Evolutionary conservation across 2,888 invertebrate genomes (phyloP).

Genomic region (Acanthosoma haemorrhoidale): DNA sequence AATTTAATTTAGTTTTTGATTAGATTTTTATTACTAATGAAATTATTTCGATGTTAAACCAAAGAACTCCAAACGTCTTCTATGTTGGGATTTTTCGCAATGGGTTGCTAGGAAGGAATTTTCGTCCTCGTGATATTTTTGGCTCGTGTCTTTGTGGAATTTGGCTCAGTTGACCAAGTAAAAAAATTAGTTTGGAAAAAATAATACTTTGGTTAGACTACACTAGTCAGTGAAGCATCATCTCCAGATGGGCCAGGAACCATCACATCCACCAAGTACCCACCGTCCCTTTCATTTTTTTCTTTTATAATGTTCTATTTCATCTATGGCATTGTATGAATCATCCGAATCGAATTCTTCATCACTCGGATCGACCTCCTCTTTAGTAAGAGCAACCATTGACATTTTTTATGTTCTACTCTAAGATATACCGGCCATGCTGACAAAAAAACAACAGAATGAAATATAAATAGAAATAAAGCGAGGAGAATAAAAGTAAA

Average conservation of each 20-base stretch:
- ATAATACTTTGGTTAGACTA: not conserved
- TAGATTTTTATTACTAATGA: not conserved
- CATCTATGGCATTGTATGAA: not conserved
- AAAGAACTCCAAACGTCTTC: conserved; percentile 1
- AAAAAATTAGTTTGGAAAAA: not conserved
- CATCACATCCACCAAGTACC: conserved; percentile 36
- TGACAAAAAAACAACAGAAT: not conserved
- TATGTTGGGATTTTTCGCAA: not conserved
- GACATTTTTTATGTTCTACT: not conserved
- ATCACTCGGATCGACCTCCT: not conserved
- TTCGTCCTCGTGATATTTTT: not conserved
- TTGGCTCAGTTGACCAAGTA: not conserved
- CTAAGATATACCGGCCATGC: not conserved
- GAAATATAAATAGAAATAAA: not conserved
- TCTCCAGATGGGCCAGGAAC: not conserved
- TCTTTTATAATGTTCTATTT: not conserved
- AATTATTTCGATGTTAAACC: not conserved
- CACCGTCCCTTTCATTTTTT: conserved; percentile 36
- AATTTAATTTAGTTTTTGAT: not conserved
- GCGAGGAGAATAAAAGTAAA: not conserved
- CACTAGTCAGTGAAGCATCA: conserved; percentile 40
- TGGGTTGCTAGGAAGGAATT: not conserved
- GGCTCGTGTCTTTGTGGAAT: not conserved
- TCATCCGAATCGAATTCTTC: not conserved
- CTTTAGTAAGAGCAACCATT: not conserved